phyloP scores from a whole-genome alignment of 2,888 invertebrate species.

The Cephus pulcher region DNA sequence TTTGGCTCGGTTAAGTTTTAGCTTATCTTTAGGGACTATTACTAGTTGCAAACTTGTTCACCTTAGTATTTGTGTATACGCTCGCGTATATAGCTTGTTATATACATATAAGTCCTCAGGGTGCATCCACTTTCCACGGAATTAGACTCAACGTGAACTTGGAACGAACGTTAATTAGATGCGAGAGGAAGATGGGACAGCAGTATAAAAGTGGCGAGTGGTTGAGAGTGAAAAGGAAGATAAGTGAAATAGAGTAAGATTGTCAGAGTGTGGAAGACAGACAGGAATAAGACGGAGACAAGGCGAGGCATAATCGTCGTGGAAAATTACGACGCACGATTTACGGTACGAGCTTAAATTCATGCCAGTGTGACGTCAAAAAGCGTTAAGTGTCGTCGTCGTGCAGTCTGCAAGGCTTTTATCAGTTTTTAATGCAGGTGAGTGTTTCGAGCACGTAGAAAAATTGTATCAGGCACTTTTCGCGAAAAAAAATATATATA shows the following conservation, averaged over 20 bases:
- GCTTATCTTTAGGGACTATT: not conserved
- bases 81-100: not conserved
- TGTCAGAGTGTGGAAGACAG: not conserved
- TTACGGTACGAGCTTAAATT: not conserved
- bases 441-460: not conserved
- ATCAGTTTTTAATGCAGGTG: not conserved
- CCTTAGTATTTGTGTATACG: not conserved
- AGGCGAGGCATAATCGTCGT: not conserved
- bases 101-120: not conserved
- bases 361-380: not conserved
- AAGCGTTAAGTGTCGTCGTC: not conserved
- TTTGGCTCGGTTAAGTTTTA: not conserved
- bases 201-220: not conserved
- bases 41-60: not conserved
- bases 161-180: not conserved
- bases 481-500: not conserved
- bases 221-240: not conserved
- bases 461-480: not conserved
- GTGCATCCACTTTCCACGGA: not conserved
- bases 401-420: not conserved
- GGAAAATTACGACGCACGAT: not conserved
- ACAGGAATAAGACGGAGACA: not conserved
- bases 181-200: not conserved
- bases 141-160: not conserved
- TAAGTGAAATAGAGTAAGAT: not conserved